Percentiles rank a stretch among this genome's conserved stretches.
Conservation (phyloP, 1,140 invertebrate species). For the Coelopa frigida region DNA sequence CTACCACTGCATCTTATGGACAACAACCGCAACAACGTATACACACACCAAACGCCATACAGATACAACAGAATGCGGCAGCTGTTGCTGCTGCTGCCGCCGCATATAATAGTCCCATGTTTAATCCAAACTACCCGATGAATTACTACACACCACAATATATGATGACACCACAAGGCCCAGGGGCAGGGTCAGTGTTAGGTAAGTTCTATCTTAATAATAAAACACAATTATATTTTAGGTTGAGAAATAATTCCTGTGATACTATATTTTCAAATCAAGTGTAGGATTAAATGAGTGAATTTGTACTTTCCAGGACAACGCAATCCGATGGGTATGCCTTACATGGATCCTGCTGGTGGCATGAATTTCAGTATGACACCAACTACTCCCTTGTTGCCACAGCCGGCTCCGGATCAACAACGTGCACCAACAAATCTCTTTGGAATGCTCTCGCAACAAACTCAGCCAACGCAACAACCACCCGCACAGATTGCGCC, state of each 20-base stretch:
- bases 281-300: too few species aligned
- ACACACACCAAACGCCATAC: constrained; percentile 7
- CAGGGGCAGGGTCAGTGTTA: constrained; percentile 18
- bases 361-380: constrained; percentile 15
- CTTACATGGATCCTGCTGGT: constrained; percentile 11
- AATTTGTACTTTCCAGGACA: constrained; percentile 1
- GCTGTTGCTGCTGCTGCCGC: constrained; percentile 4
- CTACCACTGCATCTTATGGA: constrained; percentile 7
- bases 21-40: constrained; percentile 8
- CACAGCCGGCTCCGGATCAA: constrained; percentile 6
- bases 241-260: too few species aligned
- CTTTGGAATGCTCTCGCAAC: constrained; percentile 8
- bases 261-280: too few species aligned
- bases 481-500: neutral
- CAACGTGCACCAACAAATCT: constrained; percentile 14
- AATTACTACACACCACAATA: constrained; percentile 29
- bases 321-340: neutral
- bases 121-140: constrained; percentile 25
- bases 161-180: constrained; percentile 20
- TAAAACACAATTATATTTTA: too few species aligned
- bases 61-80: constrained; percentile 1
- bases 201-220: too few species aligned
- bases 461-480: constrained; percentile 9
- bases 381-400: constrained; percentile 7
- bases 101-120: constrained; percentile 24